Evolutionary conservation across 2,888 invertebrate genomes (phyloP).

Genomic region (Priocnemis perturbator): DNA sequence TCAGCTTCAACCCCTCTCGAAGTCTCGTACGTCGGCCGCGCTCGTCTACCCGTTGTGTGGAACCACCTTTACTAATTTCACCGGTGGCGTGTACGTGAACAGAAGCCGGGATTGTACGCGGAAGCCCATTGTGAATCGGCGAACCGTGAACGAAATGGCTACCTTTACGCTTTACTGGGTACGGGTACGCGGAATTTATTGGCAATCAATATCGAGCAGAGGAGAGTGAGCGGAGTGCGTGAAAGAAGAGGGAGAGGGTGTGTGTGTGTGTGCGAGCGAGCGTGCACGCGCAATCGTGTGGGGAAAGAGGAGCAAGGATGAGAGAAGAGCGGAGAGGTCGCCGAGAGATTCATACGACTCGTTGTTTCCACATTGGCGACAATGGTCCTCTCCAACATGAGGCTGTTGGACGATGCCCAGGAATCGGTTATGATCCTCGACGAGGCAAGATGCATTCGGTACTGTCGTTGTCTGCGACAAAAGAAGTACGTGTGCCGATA

Average conservation of each 20-base stretch:
- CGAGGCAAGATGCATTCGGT: too few species aligned
- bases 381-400: too few species aligned
- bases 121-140: conserved; percentile 62
- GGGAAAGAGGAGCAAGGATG: conserved; percentile 2
- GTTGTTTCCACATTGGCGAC: too few species aligned
- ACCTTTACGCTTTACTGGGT: conserved; percentile 63
- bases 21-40: background rate
- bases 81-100: conserved; percentile 44
- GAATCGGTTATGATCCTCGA: too few species aligned
- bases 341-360: background rate
- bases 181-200: conserved; percentile 64
- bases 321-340: conserved; percentile 7
- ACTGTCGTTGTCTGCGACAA: too few species aligned
- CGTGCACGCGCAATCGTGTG: background rate
- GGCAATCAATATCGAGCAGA: conserved; percentile 60
- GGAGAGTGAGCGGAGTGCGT: conserved; percentile 46
- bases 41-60: conserved; percentile 3
- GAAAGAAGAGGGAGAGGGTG: conserved; percentile 23
- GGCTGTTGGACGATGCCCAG: too few species aligned
- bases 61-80: conserved; percentile 52
- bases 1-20: background rate
- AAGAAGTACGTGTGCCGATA: too few species aligned
- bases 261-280: conserved; percentile 2
- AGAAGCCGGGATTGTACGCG: conserved; percentile 57
- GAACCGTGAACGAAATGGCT: conserved; percentile 66